Evolutionary conservation across 2,797 vertebrate genomes (phyloP), one percentile per base, ranked within the genome.

Genomic region (Hemibagrus guttatus): DNA sequence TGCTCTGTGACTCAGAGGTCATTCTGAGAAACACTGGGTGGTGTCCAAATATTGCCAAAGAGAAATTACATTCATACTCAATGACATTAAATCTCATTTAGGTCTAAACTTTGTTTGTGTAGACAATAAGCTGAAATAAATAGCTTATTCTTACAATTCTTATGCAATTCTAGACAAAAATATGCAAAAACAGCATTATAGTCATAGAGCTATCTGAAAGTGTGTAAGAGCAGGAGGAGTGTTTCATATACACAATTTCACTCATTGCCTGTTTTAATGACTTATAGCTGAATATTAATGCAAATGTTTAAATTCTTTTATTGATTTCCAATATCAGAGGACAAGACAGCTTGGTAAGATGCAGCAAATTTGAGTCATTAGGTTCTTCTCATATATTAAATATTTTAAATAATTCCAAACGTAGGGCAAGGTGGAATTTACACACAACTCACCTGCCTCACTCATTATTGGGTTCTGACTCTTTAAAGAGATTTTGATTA

Each of bases 11-110:
- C 80, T 82, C 42, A 66, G 63, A 66, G 16, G 78, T 31, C 31
- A 82, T 82, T 52, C 17, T 52, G 61, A 82, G 63, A 31, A 82
- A 82, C 11, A 8, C 23, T 66, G 61, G 63, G 81, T 68, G 63
- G 66, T 66, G n/a, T 8, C 17, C 28, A 28, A 63, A 81, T 21
- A 39, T 81, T 49, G 19, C 59, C 61, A 64, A 31, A 49, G 79
- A 81, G 7, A 64, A 28, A 28, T 19, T 19, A 52, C 42, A 49
- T 80, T 80, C 13, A 80, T 23, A 80, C 0, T 79, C 6, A 28
- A 46, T 26, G 39, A 9, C 23, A 17, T 42, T 81, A 9, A 16
- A 63, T 17, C 17, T 3, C 16, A n/a, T 42, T 63, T 23, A 17
- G 23, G 61, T 14, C 6, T 61, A 42, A 63, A 46, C 14, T 59